Evolutionary conservation across 2,888 invertebrate species (phyloP), one percentile per base, ranked within the genome.

Genomic region (Tipula unca): DNA sequence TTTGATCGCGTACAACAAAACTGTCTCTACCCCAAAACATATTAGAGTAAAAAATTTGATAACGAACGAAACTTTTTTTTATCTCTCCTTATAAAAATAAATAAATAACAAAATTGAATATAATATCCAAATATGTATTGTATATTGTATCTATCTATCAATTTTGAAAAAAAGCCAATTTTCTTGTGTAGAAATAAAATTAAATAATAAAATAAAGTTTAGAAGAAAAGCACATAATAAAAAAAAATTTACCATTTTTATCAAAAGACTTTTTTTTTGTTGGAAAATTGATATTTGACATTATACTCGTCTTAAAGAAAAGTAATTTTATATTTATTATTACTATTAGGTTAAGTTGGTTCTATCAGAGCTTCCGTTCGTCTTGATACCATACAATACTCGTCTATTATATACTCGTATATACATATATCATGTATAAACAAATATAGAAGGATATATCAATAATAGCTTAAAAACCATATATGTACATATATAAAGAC

Each of bases 241-340:
- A 48, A 69, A 69, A 69, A 17, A 17, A 48, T 48, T 48, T 8
- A 69, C 69, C 25, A 69, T 48, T 48, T 17, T 48, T 48, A 48
- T 69, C 69, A 69, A 69, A 69, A 69, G 69, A 25, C 69, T 69
- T 69, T 48, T 25, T 10, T n/a, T n/a, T n/a, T n/a, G n/a, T n/a
- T n/a, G n/a, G 69, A 69, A 69, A 69, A 69, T 69, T 69, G 69
- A 69, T 69, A 69, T 69, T 69, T 69, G 69, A 69, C 69, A 25
- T 69, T 54, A 17, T 14, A 35, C 6, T 25, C n/a, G 2, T 48
- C 25, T 69, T 25, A 69, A 69, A 10, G 25, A 69, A 69, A 69
- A 25, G 69, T 69, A 69, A 69, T 69, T 69, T 69, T 69, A 69
- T 69, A 25, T 32, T 32, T 69, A 69, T 69, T 69, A 69, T 69